Evolutionary conservation across 2,113 vertebrate genomes (phyloP).

Genomic region (Pygoscelis antarcticus): DNA sequence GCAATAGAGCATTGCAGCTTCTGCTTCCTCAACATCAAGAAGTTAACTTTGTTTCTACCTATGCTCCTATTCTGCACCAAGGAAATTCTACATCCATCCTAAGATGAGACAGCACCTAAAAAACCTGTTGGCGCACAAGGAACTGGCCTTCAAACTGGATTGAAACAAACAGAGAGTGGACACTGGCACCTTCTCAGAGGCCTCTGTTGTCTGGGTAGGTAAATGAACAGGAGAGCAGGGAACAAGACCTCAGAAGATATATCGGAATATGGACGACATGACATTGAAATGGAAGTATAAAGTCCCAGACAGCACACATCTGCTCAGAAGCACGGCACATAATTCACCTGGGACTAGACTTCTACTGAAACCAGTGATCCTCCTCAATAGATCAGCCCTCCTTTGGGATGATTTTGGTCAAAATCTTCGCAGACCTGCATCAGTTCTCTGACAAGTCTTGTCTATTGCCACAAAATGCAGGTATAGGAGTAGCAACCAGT

Average conservation of each 20-base stretch:
- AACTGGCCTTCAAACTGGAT: background rate
- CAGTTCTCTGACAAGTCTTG: background rate
- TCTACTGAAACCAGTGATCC: background rate
- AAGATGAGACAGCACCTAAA: background rate
- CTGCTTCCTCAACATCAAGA: background rate
- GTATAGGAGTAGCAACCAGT: background rate
- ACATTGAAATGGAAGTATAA: background rate
- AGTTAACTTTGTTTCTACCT: background rate
- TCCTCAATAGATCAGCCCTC: background rate
- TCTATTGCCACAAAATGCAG: background rate
- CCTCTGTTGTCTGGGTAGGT: background rate
- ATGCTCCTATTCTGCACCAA: background rate
- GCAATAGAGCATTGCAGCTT: background rate
- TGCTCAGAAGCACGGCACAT: background rate
- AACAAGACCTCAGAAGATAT: background rate
- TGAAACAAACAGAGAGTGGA: background rate
- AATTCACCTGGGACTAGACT: background rate
- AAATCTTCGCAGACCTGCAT: background rate
- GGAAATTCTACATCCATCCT: background rate
- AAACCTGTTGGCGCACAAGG: background rate
- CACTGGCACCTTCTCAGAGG: background rate
- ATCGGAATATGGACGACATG: background rate
- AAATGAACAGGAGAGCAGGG: background rate
- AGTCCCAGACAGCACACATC: background rate
- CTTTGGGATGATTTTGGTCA: background rate